Conservation (phyloP, 2,797 vertebrate species). For the Onychomys leucogaster region DNA sequence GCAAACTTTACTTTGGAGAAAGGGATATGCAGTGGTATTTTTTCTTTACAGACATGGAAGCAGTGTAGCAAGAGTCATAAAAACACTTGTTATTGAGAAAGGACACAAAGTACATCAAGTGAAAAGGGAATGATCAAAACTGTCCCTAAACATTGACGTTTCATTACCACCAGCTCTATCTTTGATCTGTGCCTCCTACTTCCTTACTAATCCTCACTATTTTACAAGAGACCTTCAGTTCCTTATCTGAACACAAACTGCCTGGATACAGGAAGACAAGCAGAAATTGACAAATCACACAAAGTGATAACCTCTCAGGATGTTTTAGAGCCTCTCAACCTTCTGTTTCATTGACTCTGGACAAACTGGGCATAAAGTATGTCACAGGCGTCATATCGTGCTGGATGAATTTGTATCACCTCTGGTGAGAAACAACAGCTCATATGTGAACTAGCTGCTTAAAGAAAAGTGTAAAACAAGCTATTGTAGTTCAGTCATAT, state of each 20-base stretch:
- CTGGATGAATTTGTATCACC: constrained; percentile 54
- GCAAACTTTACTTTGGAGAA: neutral
- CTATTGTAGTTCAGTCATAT: neutral
- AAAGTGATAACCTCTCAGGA: constrained; percentile 64
- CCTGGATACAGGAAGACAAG: constrained; percentile 42
- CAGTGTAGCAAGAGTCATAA: neutral
- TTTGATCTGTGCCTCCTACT: constrained; percentile 34
- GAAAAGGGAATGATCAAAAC: constrained; percentile 28
- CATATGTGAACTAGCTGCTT: neutral
- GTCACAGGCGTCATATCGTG: neutral
- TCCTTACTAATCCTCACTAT: constrained; percentile 58
- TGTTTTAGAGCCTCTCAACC: constrained; percentile 67
- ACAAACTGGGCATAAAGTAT: constrained; percentile 64
- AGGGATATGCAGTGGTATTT: neutral
- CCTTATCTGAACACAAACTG: constrained; percentile 67
- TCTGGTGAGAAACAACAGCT: constrained; percentile 36
- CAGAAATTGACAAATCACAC: constrained; percentile 55
- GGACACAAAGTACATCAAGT: neutral
- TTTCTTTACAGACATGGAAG: neutral
- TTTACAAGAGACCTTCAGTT: constrained; percentile 57
- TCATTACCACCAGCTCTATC: neutral
- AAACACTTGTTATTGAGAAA: neutral
- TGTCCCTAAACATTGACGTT: neutral
- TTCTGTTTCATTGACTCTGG: constrained; percentile 69
- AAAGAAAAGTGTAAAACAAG: constrained; percentile 48